These are phyloP conservation scores for Hirtodrosophila trivittata DNA, from an alignment of 2,888 invertebrate genomes.

Conservation along the genomic window DNA sequence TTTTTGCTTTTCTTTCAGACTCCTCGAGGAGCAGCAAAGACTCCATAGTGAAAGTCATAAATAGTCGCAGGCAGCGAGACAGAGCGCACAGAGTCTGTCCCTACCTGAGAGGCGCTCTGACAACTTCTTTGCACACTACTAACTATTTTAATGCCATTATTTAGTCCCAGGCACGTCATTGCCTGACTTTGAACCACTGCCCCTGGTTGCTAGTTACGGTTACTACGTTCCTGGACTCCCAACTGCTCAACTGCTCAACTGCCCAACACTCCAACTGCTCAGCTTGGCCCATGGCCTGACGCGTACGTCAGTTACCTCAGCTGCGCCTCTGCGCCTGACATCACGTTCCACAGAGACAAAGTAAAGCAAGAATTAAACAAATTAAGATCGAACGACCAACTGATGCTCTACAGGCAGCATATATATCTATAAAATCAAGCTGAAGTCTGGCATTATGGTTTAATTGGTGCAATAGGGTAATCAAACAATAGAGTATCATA, in stretches of 20 bases:
- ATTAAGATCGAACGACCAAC: too few relatives aligned
- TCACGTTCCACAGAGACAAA: conserved; percentile 60
- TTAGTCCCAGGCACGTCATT: conserved; percentile 29
- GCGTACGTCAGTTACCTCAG: conserved; percentile 52
- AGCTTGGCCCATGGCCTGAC: conserved; percentile 58
- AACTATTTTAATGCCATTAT: conserved; percentile 52
- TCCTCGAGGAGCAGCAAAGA: background rate
- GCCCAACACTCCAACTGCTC: conserved; percentile 44
- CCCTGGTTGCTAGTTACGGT: background rate
- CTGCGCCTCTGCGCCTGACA: conserved; percentile 66
- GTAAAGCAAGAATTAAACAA: background rate
- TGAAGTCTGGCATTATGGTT: too few relatives aligned
- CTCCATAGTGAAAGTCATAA: conserved; percentile 46
- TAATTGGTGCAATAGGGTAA: too few relatives aligned
- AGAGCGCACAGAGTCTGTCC: background rate
- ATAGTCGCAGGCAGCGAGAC: background rate
- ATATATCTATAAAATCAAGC: too few relatives aligned
- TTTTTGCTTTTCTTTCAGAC: background rate
- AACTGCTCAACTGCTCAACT: conserved; percentile 21
- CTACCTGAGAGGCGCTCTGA: too few relatives aligned
- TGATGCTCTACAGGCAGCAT: too few relatives aligned
- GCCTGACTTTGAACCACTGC: conserved; percentile 47
- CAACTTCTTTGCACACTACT: conserved; percentile 26
- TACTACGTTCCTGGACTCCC: conserved; percentile 11
- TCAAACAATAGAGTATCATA: too few relatives aligned